phyloP scores from a whole-genome alignment of 2,888 invertebrate species.

The Dyspetes luteomarginatus region DNA sequence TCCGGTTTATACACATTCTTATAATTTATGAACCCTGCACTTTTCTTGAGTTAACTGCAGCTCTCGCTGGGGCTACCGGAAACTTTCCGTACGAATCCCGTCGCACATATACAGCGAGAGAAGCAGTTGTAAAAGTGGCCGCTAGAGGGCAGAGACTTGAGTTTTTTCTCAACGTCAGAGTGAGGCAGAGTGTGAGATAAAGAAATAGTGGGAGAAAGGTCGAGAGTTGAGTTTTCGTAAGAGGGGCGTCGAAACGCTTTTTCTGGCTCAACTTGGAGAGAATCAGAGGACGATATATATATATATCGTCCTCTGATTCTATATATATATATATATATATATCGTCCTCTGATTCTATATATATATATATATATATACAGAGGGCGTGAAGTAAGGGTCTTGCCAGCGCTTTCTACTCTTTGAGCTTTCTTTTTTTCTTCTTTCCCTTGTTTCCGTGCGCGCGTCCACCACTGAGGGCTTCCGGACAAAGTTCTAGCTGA shows the following conservation, averaged over 20 bases:
- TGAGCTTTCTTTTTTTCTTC: slow-evolving; percentile 38
- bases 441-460: slow-evolving; percentile 43
- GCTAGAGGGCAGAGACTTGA: slow-evolving; percentile 11
- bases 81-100: slow-evolving; percentile 45
- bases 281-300: not conserved
- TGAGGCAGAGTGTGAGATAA: not conserved
- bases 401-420: slow-evolving; percentile 16
- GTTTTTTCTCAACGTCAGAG: slow-evolving; percentile 22
- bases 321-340: not conserved
- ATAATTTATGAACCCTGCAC: slow-evolving; percentile 60
- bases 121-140: slow-evolving; percentile 26
- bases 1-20: slow-evolving; percentile 58
- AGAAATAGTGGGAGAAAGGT: too few species aligned
- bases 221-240: slow-evolving; percentile 1
- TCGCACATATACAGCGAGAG: not conserved
- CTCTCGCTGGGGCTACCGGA: slow-evolving; percentile 38
- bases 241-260: not conserved
- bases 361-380: not conserved
- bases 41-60: slow-evolving; percentile 7
- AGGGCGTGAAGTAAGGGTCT: slow-evolving; percentile 20
- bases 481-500: slow-evolving; percentile 56
- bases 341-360: not conserved
- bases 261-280: not conserved
- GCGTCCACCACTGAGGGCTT: slow-evolving; percentile 42
- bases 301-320: not conserved